These are phyloP conservation scores for Nymphalis io DNA, from an alignment of 1,140 invertebrate genomes.

Conservation along the genomic window DNA sequence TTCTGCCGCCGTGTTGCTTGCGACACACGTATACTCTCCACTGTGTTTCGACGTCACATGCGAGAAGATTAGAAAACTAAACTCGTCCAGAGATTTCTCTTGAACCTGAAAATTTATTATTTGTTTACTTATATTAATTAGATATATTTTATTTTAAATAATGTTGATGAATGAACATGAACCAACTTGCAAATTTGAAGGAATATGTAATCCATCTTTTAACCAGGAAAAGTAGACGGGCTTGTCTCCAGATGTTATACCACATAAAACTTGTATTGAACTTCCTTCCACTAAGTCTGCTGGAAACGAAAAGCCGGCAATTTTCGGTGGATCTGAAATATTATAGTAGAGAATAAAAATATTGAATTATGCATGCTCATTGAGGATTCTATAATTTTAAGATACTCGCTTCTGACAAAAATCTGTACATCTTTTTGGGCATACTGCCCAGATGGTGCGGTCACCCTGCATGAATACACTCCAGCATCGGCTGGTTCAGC, in stretches of 20 bases:
- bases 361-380: not conserved
- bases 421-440: slow-evolving; percentile 87
- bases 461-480: slow-evolving; percentile 90
- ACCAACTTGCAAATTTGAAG: slow-evolving; percentile 84
- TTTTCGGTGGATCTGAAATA: slow-evolving; percentile 85
- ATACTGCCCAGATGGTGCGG: slow-evolving; percentile 87
- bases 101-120: slow-evolving; percentile 80
- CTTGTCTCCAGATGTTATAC: slow-evolving; percentile 94
- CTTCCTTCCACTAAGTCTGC: slow-evolving; percentile 91
- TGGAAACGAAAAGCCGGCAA: slow-evolving; percentile 90
- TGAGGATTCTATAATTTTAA: no score
- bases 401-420: slow-evolving; percentile 88
- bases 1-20: slow-evolving; percentile 90
- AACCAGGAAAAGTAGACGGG: slow-evolving; percentile 93
- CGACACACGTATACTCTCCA: slow-evolving; percentile 93
- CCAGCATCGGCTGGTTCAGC: slow-evolving; percentile 84
- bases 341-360: not conserved
- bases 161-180: no score
- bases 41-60: slow-evolving; percentile 89
- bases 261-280: slow-evolving; percentile 93
- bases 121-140: not conserved
- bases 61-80: slow-evolving; percentile 88
- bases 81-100: slow-evolving; percentile 86
- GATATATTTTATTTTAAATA: not conserved
- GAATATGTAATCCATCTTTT: slow-evolving; percentile 89